phyloP scores from a whole-genome alignment of 2,113 vertebrate species.

The Albula goreensis region DNA sequence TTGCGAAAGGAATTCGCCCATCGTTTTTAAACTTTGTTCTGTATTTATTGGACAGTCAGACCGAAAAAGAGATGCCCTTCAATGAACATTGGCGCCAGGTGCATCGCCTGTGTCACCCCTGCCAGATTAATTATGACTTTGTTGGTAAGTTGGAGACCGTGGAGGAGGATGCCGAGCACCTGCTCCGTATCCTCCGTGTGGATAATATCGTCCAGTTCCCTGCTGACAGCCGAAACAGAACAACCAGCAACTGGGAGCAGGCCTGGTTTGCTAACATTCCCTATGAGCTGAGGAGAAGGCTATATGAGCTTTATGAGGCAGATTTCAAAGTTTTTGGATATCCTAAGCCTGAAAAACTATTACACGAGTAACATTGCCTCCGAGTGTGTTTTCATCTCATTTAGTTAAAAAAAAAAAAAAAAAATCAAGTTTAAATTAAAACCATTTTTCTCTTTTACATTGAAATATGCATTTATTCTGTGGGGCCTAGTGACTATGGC shows the following conservation, averaged over 20 bases:
- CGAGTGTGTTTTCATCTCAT: background rate
- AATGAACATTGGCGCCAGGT: constrained; percentile 97
- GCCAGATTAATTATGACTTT: constrained; percentile 97
- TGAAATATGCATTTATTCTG: background rate
- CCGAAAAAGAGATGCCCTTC: constrained; percentile 86
- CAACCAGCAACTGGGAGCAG: constrained; percentile 87
- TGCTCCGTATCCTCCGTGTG: constrained; percentile 84
- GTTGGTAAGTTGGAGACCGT: constrained; percentile 92
- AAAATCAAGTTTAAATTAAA: background rate
- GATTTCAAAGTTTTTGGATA: constrained; percentile 97
- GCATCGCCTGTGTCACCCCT: constrained; percentile 94
- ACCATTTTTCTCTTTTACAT: background rate
- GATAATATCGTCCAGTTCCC: constrained; percentile 89
- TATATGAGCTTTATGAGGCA: constrained; percentile 91
- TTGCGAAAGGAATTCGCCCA: constrained; percentile 77
- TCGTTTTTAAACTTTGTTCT: constrained; percentile 90
- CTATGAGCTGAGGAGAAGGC: constrained; percentile 76
- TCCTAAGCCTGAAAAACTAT: constrained; percentile 83
- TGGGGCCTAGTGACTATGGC: background rate
- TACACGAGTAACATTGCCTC: constrained; percentile 73
- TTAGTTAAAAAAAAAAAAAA: background rate
- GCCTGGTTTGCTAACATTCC: constrained; percentile 90
- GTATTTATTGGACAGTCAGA: constrained; percentile 90
- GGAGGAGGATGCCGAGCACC: constrained; percentile 87
- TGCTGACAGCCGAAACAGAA: constrained; percentile 81